Conservation (phyloP, 2,888 invertebrate species). For the Drosophila dives region DNA sequence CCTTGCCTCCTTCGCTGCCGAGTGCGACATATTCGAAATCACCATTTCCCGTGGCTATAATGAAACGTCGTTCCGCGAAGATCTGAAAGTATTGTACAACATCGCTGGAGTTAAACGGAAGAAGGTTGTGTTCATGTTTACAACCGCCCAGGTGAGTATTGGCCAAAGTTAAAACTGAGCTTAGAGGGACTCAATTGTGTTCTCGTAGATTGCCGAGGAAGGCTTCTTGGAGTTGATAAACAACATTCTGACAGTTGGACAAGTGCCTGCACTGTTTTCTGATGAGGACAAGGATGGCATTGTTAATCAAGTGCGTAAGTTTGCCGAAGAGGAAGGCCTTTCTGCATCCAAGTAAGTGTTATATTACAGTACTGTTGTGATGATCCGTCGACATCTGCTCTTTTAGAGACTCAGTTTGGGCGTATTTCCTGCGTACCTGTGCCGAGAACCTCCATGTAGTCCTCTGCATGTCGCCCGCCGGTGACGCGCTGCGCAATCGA, state of each 20-base stretch:
- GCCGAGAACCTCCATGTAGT: slow-evolving; percentile 95
- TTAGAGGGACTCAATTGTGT: not conserved
- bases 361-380: too few relatives aligned
- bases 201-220: slow-evolving; percentile 88
- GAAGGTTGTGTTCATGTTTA: slow-evolving; percentile 92
- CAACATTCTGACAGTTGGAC: slow-evolving; percentile 95
- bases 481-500: slow-evolving; percentile 92
- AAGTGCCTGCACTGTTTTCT: slow-evolving; percentile 93
- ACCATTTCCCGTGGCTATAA: slow-evolving; percentile 93
- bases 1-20: slow-evolving; percentile 93
- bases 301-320: slow-evolving; percentile 89
- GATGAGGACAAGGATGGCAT: slow-evolving; percentile 96
- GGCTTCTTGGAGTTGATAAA: slow-evolving; percentile 95
- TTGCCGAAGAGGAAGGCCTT: slow-evolving; percentile 89
- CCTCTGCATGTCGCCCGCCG: slow-evolving; percentile 94
- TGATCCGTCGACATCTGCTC: not conserved
- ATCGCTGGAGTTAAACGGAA: slow-evolving; percentile 92
- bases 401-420: slow-evolving; percentile 93
- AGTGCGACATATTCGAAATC: slow-evolving; percentile 93
- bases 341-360: slow-evolving; percentile 88
- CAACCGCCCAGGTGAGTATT: slow-evolving; percentile 89
- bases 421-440: slow-evolving; percentile 91
- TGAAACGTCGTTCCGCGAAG: slow-evolving; percentile 93
- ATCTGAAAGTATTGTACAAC: slow-evolving; percentile 92
- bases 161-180: not conserved